These are phyloP conservation scores for Lophius piscatorius DNA, from an alignment of 2,113 vertebrate genomes.

Conservation along the genomic window DNA sequence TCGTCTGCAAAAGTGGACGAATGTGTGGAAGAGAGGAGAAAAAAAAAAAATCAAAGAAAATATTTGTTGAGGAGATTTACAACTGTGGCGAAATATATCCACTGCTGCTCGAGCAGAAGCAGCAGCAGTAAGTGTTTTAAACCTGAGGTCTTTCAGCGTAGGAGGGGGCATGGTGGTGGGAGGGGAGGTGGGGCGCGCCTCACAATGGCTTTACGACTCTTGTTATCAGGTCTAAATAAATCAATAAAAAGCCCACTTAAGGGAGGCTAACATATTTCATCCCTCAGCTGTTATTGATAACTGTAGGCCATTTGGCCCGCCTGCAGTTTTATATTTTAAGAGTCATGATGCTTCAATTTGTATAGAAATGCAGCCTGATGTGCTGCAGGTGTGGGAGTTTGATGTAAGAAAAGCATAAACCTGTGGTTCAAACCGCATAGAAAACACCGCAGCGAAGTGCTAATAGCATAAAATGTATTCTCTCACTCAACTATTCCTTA, in stretches of 20 bases:
- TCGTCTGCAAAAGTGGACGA: slow-evolving; percentile 29
- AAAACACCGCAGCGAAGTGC: slow-evolving; percentile 25
- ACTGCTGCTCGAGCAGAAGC: slow-evolving; percentile 65
- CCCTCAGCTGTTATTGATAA: slow-evolving; percentile 56
- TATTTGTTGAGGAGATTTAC: slow-evolving; percentile 77
- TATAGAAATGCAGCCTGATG: slow-evolving; percentile 60
- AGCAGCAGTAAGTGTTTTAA: slow-evolving; percentile 58
- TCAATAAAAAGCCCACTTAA: slow-evolving; percentile 63
- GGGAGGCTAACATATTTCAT: slow-evolving; percentile 52
- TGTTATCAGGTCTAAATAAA: slow-evolving; percentile 78
- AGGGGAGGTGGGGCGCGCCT: slow-evolving; percentile 11
- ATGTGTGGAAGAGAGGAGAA: slow-evolving; percentile 1
- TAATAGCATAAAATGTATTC: too few species aligned
- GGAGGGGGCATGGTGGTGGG: slow-evolving; percentile 37
- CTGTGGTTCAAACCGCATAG: slow-evolving; percentile 31
- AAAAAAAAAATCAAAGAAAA: slow-evolving; percentile 70
- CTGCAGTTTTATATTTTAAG: slow-evolving; percentile 46
- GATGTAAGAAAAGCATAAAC: slow-evolving; percentile 54
- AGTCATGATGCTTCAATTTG: slow-evolving; percentile 61
- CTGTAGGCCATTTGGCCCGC: slow-evolving; percentile 31
- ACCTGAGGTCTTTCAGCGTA: slow-evolving; percentile 48
- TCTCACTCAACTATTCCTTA: too few species aligned
- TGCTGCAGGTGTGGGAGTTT: slow-evolving; percentile 56
- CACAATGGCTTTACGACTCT: slow-evolving; percentile 69
- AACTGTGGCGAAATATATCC: slow-evolving; percentile 62